Evolutionary conservation across 2,113 vertebrate species (phyloP), one percentile per base, ranked within the genome.

Genomic region (Dasyprocta punctata): DNA sequence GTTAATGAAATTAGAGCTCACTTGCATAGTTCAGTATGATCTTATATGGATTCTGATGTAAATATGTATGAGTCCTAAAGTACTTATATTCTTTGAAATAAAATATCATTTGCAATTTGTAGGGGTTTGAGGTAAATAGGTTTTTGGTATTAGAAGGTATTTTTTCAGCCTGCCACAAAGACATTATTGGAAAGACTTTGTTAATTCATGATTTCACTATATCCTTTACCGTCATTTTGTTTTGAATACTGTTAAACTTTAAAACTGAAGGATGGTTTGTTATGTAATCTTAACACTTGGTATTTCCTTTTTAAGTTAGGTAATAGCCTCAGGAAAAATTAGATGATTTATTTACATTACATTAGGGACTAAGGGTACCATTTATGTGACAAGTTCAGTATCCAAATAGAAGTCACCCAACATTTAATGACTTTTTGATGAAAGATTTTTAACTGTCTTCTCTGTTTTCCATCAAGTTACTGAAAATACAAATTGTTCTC

Each of bases 281-380:
- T 89, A 7, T 28, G 52, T 73, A 77, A 86, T 56, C 3, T 38
- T 24, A 84, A n/a, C 1, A 13, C 30, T 28, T 67, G 7, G 16
- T n/a, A 5, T 49, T 73, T 52, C 9, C 33, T 84, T 69, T 61
- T 28, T 26, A 20, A 41, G 16, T 47, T 41, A 83, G 28, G 7
- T 80, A 73, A 71, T 1, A 90, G 41, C 8, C 9, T 94, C 19
- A 92, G 30, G 54, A 41, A 92, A 22, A 0, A 36, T 87, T 56
- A 94, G 77, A 65, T 82, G 81, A 94, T 92, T 93, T 19, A 63
- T 44, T 61, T 65, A 96, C 90, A 44, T 89, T 49, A 41, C 47
- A 96, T 41, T 33, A 73, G n/a, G 24, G 93, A 89, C 92, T 65
- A 93, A 75, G 17, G 20, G 16, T 30, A 82, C 24, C 8, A 3